Base-by-base conservation (phyloP, 2,797 vertebrate genomes). In the Pangasius sanitwongsei region DNA sequence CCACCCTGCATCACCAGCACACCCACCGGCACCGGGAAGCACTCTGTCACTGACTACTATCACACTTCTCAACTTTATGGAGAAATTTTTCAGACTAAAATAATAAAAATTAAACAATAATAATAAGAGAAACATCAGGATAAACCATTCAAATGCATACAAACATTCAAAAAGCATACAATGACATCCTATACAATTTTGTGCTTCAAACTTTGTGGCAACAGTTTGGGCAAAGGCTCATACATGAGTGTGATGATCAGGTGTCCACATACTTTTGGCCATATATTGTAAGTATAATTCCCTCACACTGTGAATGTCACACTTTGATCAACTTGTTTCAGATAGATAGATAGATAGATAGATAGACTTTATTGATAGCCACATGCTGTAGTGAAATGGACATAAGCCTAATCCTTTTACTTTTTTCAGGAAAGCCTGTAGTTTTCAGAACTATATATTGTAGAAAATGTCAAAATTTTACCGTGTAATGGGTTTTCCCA, bases 1-100 rank as follows among this genome's bases (percentile, higher is more conserved):
- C 92, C 94, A 87, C 91, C 91, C 86, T 88, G 85, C 84, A 92
- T 89, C 91, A 90, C 59, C 87, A 81, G 77, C 83, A 74, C 53
- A 74, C 44, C 87, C 83, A 75, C 75, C 55, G 69, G 67, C 37
- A 70, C 41, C 87, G 83, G 87, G 72, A 89, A 69, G 91, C 89
- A 90, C 53, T 89, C 50, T 31, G n/a, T 69, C 57, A 61, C 61
- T 69, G 53, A 53, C 85, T 55, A 61, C 63, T 34, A 65, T 87
- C 84, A 85, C 90, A 89, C 75, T 90, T 90, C 31, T 65, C 28
- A 53, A 53, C 55, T 57, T 59, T 59, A 61, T 41, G 7, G 44
- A 37, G 23, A 41, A 41, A 41, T 25, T 31, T 23, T 48, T 85
- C 23, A 37, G 28, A 85, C 48, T 31, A 23, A 13, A 86, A 41